Evolutionary conservation across 2,113 vertebrate genomes (phyloP), one percentile per base, ranked within the genome.

Genomic region (Carassius carassius): DNA sequence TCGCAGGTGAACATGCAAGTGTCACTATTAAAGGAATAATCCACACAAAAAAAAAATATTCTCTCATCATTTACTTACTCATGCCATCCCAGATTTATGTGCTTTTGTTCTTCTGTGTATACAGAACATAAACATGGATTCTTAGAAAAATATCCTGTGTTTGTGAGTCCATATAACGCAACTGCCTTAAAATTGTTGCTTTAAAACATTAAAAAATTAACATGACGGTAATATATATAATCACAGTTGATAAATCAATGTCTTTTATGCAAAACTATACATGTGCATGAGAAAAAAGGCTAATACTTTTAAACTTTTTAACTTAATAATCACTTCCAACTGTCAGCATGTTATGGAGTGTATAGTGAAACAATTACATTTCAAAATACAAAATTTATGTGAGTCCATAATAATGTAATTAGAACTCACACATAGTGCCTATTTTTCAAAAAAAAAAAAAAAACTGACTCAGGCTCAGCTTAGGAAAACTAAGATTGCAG

Each of bases 1-100:
- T 96, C 11, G 95, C 96, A 94, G 97, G 98, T 99, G 84, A 10
- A 87, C 47, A 76, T 82, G 67, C 32, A 41, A 54, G 0, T 0
- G 0, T 51, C 60, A 78, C 89, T 72, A 11, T 58, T 37, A 54
- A 54, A 76, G 47, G 13, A 16, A 25, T 23, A 25, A 47, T 47
- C 23, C 12, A 25, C 23, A 1, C 2, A 10, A 75, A 17, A 16
- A 23, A 8, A n/a, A n/a, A n/a, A n/a, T 2, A 47, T 25, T 17
- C 16, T 35, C 29, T 19, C 65, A 37, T 37, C 1, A 41, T 41
- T 41, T 70, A n/a, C 3, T 21, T 37, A 41, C 17, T 41, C 9
- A 21, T 21, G 35, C 67, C 9, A 0, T 70, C 9, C 9, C 67
- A 70, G 32, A 70, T 69, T 29, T 37, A 19, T 21, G 21, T 37